These are phyloP conservation scores for Nesospiza acunhae DNA, from an alignment of 2,113 vertebrate genomes.

Conservation along the genomic window DNA sequence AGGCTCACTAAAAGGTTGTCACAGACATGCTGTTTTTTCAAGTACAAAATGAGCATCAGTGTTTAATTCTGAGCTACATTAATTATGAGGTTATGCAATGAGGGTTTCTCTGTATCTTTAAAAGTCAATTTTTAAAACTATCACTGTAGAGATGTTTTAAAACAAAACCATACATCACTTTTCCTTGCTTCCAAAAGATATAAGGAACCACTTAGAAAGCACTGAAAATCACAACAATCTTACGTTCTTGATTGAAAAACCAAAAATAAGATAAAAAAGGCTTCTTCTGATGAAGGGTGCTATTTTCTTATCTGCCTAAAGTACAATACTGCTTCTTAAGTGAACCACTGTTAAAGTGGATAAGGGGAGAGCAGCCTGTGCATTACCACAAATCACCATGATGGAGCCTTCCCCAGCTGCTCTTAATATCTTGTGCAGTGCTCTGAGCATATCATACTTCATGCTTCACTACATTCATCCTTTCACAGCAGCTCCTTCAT, in stretches of 20 bases:
- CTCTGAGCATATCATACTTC: background rate
- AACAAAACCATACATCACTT: background rate
- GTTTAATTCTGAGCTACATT: background rate
- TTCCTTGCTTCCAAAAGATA: background rate
- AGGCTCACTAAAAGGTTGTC: background rate
- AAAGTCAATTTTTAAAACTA: background rate
- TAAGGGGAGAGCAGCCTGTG: background rate
- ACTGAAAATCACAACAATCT: background rate
- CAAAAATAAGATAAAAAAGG: background rate
- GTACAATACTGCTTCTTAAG: background rate
- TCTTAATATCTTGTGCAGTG: slow-evolving; percentile 13
- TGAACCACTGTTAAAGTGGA: background rate
- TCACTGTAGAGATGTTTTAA: background rate
- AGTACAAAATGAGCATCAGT: background rate
- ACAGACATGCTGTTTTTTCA: background rate
- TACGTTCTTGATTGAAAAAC: background rate
- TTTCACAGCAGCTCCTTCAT: slow-evolving; percentile 24
- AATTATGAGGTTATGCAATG: background rate
- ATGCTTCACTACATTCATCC: background rate
- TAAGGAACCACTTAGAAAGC: background rate
- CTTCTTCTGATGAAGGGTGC: background rate
- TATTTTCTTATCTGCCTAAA: background rate
- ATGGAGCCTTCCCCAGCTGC: background rate
- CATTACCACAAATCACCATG: slow-evolving; percentile 3
- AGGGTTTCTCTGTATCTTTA: background rate